phyloP scores from a whole-genome alignment of 35 echinoderm and acorn worm genomes.

The Patiria miniata region DNA sequence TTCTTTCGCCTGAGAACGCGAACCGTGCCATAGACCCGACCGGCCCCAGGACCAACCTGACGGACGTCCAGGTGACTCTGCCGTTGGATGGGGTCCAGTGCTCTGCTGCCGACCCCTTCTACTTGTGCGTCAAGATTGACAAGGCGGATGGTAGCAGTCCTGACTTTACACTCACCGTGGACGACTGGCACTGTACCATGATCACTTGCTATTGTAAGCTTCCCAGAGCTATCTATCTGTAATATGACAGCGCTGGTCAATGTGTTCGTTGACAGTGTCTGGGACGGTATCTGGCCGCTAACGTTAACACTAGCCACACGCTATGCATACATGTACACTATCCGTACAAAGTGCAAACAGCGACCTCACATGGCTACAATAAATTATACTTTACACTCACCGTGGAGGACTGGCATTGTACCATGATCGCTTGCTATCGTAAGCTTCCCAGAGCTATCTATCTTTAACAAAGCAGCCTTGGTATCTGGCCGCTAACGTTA shows the following conservation, averaged over 20 bases:
- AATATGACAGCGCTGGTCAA: too few species aligned
- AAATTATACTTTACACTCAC: slow-evolving; percentile 32
- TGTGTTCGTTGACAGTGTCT: too few species aligned
- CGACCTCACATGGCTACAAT: too few species aligned
- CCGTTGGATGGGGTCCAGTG: slow-evolving; percentile 8
- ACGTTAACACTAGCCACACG: too few species aligned
- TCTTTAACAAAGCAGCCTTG: too few species aligned
- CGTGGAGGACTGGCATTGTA: neutral
- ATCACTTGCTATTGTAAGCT: slow-evolving; percentile 20
- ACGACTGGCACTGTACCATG: neutral
- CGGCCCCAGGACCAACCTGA: neutral
- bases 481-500: too few species aligned
- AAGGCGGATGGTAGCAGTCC: slow-evolving; percentile 18
- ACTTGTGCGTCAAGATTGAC: slow-evolving; percentile 32
- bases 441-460: neutral
- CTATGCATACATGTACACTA: too few species aligned
- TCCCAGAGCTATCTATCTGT: neutral
- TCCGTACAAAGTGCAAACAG: too few species aligned
- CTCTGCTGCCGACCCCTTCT: neutral
- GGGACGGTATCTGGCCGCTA: too few species aligned
- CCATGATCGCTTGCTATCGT: neutral
- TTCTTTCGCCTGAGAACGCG: neutral
- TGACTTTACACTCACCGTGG: slow-evolving; percentile 25
- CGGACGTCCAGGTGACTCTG: neutral
- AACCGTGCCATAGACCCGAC: neutral